phyloP scores from a whole-genome alignment of 2,888 invertebrate genomes.

The Sarcophaga rosellei region DNA sequence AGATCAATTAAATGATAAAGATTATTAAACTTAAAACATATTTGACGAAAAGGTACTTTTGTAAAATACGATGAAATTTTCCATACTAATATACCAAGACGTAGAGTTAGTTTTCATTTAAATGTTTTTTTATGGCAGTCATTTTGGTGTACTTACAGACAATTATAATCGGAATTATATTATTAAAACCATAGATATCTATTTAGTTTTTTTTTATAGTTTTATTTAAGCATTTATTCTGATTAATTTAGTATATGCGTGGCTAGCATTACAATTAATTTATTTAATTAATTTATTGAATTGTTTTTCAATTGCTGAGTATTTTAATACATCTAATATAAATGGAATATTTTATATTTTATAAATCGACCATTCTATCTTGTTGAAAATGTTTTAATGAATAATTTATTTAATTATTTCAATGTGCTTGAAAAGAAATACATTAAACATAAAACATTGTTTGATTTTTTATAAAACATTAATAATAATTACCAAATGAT shows the following conservation, averaged over 20 bases:
- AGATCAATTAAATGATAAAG: too few relatives aligned
- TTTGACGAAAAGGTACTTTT: too few relatives aligned
- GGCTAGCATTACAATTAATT: conserved; percentile 77
- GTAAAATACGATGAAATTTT: too few relatives aligned
- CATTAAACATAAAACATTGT: background rate
- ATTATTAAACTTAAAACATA: too few relatives aligned
- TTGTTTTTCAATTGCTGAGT: conserved; percentile 42
- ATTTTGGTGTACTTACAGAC: too few relatives aligned
- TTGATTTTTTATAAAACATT: background rate
- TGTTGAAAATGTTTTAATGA: conserved; percentile 32
- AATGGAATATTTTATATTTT: conserved; percentile 61
- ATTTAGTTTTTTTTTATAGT: conserved; percentile 32
- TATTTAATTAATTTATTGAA: conserved; percentile 71
- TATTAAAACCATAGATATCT: background rate
- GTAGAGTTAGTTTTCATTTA: too few relatives aligned
- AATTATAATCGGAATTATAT: background rate
- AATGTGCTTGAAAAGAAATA: conserved; percentile 44
- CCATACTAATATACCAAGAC: too few relatives aligned
- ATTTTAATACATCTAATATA: conserved; percentile 60
- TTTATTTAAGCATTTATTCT: conserved; percentile 71
- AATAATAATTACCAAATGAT: too few relatives aligned
- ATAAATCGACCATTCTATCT: conserved; percentile 38
- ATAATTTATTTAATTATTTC: conserved; percentile 25
- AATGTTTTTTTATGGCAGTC: too few relatives aligned
- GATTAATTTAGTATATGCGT: conserved; percentile 75